Evolutionary conservation across 2,113 vertebrate species (phyloP).

Genomic region (Chunga burmeisteri): DNA sequence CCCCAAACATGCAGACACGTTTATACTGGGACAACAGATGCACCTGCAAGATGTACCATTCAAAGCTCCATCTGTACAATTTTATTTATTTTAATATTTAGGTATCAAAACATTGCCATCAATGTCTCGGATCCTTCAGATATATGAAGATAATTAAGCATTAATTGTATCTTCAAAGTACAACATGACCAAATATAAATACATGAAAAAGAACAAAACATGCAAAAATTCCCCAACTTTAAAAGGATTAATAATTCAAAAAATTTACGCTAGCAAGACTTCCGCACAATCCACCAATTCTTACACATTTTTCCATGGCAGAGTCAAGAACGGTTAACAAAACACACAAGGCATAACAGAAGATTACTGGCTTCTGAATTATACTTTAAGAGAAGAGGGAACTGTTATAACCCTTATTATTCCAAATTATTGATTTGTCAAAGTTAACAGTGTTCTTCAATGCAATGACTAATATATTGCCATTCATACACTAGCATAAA

Average conservation of each 20-base stretch:
- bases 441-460: not conserved
- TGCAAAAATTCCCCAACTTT: slow-evolving; percentile 59
- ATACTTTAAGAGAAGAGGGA: not conserved
- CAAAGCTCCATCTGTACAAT: slow-evolving; percentile 35
- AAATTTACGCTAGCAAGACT: not conserved
- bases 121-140: slow-evolving; percentile 23
- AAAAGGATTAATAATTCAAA: slow-evolving; percentile 2
- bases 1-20: not conserved
- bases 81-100: slow-evolving; percentile 66
- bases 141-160: not conserved
- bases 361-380: not conserved
- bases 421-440: not conserved
- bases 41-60: slow-evolving; percentile 49
- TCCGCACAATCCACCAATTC: not conserved
- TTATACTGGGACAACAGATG: not conserved
- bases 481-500: slow-evolving; percentile 1
- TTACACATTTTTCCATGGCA: not conserved
- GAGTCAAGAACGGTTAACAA: not conserved
- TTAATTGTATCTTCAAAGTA: slow-evolving; percentile 20
- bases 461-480: not conserved
- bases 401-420: not conserved
- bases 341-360: not conserved
- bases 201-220: slow-evolving; percentile 62
- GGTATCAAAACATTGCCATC: slow-evolving; percentile 60
- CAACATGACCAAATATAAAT: slow-evolving; percentile 58